Percentiles rank a stretch among this genome's conserved stretches.
Evolutionary conservation across 2,797 vertebrate species (phyloP).

Genomic region (Coreius guichenoti): DNA sequence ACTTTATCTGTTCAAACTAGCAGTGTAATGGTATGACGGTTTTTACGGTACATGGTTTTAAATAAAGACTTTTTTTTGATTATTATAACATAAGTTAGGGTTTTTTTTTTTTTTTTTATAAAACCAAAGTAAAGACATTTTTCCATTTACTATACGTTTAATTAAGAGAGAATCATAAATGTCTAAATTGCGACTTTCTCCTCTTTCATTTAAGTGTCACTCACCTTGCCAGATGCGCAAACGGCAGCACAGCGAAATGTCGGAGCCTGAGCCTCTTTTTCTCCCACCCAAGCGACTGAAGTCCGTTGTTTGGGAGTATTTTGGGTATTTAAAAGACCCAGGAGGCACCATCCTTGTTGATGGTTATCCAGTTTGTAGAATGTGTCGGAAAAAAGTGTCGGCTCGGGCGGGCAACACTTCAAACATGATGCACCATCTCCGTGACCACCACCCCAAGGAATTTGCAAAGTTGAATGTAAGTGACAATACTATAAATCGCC

Average conservation of each 20-base stretch:
- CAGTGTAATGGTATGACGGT: slow-evolving; percentile 11
- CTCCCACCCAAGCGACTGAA: slow-evolving; percentile 56
- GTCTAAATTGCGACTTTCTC: slow-evolving; percentile 41
- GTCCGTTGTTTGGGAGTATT: slow-evolving; percentile 55
- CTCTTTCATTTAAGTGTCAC: slow-evolving; percentile 44
- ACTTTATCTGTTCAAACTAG: slow-evolving; percentile 1
- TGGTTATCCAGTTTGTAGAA: slow-evolving; percentile 56
- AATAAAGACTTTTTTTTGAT: not conserved
- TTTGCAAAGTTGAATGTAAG: slow-evolving; percentile 35
- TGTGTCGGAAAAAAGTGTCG: slow-evolving; percentile 54
- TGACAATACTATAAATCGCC: slow-evolving; percentile 19
- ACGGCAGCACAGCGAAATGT: slow-evolving; percentile 28
- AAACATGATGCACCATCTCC: slow-evolving; percentile 58
- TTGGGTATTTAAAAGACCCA: slow-evolving; percentile 56
- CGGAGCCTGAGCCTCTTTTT: slow-evolving; percentile 20
- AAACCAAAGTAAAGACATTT: not conserved
- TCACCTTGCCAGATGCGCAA: slow-evolving; percentile 40
- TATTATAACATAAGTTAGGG: not conserved
- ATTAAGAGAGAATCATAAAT: slow-evolving; percentile 16
- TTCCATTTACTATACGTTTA: not conserved
- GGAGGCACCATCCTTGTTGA: slow-evolving; percentile 52
- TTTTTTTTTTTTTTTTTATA: not conserved
- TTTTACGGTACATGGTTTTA: slow-evolving; percentile 26
- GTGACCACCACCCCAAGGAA: slow-evolving; percentile 52
- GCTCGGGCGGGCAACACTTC: slow-evolving; percentile 57